Conservation (phyloP, 2,113 vertebrate species). For the Oryctolagus cuniculus region mOryCun1.1 NC_091438.1:78733001-78733500, state of each 20-base stretch:
- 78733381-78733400: too few species aligned
- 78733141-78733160: constrained; percentile 8
- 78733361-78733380: neutral
- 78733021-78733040: constrained; percentile 82
- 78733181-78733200: constrained; percentile 18
- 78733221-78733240: constrained; percentile 37
- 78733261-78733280: constrained; percentile 12
- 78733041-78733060: constrained; percentile 80
- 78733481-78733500: too few species aligned
- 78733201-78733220: neutral
- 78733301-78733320: constrained; percentile 39
- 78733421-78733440: too few species aligned
- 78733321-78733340: constrained; percentile 35
- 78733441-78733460: too few species aligned
- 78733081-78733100: constrained; percentile 76
- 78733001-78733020: constrained; percentile 79
- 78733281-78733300: constrained; percentile 6
- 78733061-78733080: constrained; percentile 81
- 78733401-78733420: too few species aligned
- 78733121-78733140: constrained; percentile 52
- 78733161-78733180: constrained; percentile 16
- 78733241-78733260: constrained; percentile 64
- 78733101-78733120: constrained; percentile 69
- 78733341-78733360: constrained; percentile 1
- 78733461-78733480: too few species aligned